Evolutionary conservation across 1,140 invertebrate genomes (phyloP).

Genomic region (Diprion similis): DNA sequence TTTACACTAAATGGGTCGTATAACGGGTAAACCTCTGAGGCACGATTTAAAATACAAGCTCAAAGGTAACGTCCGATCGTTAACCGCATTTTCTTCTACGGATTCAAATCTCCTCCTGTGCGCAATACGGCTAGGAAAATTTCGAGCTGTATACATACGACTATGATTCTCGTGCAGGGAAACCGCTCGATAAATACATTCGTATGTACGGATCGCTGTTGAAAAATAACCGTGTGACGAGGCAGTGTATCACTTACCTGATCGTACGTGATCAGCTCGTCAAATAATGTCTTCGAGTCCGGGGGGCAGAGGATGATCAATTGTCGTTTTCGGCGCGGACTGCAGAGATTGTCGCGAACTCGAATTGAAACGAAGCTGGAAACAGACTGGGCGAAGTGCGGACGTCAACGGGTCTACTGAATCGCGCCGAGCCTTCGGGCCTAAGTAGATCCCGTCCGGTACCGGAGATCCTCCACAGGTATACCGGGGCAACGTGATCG

Average conservation of each 20-base stretch:
- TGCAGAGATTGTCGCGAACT: background rate
- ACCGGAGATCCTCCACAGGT: background rate
- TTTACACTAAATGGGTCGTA: too few species aligned
- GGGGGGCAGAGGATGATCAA: background rate
- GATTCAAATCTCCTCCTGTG: background rate
- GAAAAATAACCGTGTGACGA: background rate
- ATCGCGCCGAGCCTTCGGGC: background rate
- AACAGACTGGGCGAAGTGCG: background rate
- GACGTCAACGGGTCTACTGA: background rate
- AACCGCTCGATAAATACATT: background rate
- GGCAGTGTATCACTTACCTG: background rate
- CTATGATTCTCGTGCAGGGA: background rate
- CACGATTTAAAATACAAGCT: too few species aligned
- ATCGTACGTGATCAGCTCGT: slow-evolving; percentile 1
- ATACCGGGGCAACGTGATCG: too few species aligned
- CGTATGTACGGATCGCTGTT: background rate
- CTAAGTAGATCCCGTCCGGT: background rate
- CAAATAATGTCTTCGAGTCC: background rate
- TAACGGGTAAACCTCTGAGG: too few species aligned
- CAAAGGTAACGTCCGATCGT: background rate
- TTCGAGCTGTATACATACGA: background rate
- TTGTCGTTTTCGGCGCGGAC: background rate
- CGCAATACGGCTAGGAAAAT: background rate
- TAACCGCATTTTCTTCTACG: too few species aligned
- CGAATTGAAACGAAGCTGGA: background rate